Conservation (phyloP, 1,140 invertebrate genomes). For the Subanguina moxae region DNA sequence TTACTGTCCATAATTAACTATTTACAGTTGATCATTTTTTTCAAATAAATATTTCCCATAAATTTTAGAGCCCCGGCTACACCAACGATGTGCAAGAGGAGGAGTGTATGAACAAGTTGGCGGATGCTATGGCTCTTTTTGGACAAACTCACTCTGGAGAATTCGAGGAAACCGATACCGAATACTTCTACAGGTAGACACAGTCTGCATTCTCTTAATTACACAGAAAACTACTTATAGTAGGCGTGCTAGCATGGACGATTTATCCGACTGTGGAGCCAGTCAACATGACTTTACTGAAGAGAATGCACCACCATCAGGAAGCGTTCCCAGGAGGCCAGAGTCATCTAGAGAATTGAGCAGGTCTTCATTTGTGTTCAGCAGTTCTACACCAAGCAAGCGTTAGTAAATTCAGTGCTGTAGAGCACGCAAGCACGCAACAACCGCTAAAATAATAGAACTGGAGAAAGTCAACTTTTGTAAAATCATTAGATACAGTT, state of each 20-base stretch:
- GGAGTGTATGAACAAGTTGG: conserved; percentile 2
- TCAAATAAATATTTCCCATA: neutral
- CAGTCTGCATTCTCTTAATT: too few relatives aligned
- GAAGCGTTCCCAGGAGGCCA: neutral
- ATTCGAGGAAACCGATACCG: conserved; percentile 16
- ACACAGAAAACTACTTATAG: conserved; percentile 16
- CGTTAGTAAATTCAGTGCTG: too few relatives aligned
- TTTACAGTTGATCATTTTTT: neutral
- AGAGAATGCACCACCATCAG: neutral
- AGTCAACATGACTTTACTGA: neutral
- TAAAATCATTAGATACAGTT: too few relatives aligned
- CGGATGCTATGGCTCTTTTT: conserved; percentile 35
- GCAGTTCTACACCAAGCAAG: neutral
- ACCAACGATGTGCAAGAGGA: conserved; percentile 13
- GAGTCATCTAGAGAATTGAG: neutral
- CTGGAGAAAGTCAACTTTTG: too few relatives aligned
- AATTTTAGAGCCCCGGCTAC: neutral
- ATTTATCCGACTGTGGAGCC: conserved; percentile 14
- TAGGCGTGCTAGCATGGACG: conserved; percentile 45
- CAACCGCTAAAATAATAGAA: too few relatives aligned
- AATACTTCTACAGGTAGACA: conserved; percentile 15
- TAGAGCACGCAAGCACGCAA: too few relatives aligned
- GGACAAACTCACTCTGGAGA: conserved; percentile 17
- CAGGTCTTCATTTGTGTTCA: neutral
- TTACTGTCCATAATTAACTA: neutral